Evolutionary conservation across 1,140 invertebrate species (phyloP).

Genomic region (Argopecten irradians): DNA sequence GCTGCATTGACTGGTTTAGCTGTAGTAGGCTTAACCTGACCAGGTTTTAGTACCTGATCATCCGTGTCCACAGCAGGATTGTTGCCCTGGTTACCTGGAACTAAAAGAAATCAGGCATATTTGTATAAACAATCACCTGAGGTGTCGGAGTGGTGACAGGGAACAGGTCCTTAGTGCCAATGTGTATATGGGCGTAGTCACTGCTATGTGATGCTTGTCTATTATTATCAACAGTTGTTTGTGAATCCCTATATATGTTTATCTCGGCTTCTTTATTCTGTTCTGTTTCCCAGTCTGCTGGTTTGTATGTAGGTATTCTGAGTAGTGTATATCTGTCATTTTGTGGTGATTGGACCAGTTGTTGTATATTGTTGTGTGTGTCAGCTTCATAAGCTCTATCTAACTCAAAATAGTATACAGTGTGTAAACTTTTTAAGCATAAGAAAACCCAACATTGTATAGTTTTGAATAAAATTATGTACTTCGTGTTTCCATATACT

Average conservation of each 20-base stretch:
- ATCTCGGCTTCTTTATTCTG: background rate
- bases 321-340: too few relatives aligned
- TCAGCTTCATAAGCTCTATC: background rate
- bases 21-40: background rate
- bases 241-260: background rate
- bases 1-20: background rate
- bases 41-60: background rate
- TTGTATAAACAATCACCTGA: background rate
- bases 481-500: too few relatives aligned
- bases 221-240: background rate
- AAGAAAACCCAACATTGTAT: too few relatives aligned
- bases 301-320: background rate
- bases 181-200: too few relatives aligned
- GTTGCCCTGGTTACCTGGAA: conserved; percentile 14
- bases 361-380: background rate
- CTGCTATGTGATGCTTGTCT: background rate
- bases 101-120: background rate
- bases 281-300: background rate
- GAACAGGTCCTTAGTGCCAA: background rate
- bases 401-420: too few relatives aligned
- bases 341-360: background rate
- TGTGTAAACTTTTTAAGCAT: too few relatives aligned
- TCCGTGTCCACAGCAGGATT: background rate
- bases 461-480: too few relatives aligned
- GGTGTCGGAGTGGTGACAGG: background rate